Evolutionary conservation across 2,113 vertebrate species (phyloP).

Genomic region (Dolichallabes microphthalmus): DNA sequence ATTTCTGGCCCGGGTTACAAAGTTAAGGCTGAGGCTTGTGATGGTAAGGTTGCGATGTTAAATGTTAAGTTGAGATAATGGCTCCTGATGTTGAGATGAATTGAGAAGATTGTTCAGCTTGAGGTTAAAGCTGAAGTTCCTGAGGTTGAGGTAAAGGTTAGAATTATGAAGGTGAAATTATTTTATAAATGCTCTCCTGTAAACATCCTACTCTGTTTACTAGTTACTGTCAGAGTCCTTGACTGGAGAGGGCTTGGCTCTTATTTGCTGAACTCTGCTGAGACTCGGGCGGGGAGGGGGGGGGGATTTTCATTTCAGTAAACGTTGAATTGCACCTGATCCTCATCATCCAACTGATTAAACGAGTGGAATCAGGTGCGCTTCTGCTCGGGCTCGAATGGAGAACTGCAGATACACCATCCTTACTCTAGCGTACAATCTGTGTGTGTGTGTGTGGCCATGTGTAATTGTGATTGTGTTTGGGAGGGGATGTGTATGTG

Average conservation of each 20-base stretch:
- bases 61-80: too few relatives aligned
- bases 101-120: neutral
- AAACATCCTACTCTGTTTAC: neutral
- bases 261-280: neutral
- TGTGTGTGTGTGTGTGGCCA: neutral
- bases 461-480: neutral
- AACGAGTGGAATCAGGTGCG: neutral
- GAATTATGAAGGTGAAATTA: neutral
- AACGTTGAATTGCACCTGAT: neutral
- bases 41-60: too few relatives aligned
- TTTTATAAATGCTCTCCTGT: neutral
- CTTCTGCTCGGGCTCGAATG: neutral
- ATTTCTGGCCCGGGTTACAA: too few relatives aligned
- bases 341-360: neutral
- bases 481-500: neutral
- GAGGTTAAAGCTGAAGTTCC: neutral
- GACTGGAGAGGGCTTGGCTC: neutral
- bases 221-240: neutral
- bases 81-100: neutral
- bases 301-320: neutral
- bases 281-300: too few relatives aligned
- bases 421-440: neutral
- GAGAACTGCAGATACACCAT: neutral
- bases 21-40: too few relatives aligned
- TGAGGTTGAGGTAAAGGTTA: neutral